Percentiles rank a stretch among this genome's conserved stretches.
These are phyloP conservation scores for Nycticorax nycticorax DNA, from an alignment of 2,113 vertebrate genomes.

Conservation along the genomic window DNA sequence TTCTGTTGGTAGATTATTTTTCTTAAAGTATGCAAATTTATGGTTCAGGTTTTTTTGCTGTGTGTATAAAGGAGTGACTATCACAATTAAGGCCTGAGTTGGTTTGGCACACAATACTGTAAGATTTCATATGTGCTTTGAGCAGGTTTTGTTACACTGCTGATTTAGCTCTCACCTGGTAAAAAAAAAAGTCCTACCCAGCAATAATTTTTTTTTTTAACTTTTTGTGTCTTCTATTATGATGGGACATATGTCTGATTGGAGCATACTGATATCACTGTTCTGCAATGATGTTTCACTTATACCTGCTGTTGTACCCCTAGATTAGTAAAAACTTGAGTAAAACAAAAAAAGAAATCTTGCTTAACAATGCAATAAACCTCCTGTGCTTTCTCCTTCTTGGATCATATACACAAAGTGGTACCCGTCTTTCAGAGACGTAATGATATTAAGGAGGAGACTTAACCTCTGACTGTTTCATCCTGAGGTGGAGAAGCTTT, in stretches of 20 bases:
- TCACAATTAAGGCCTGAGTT: not conserved
- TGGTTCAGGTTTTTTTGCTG: not conserved
- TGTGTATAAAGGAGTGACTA: not conserved
- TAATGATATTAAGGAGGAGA: not conserved
- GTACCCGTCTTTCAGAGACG: not conserved
- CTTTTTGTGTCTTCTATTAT: not conserved
- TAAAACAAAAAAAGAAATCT: not conserved
- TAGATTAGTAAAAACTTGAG: not conserved
- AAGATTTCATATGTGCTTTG: not conserved
- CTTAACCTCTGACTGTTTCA: not conserved
- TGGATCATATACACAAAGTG: not conserved
- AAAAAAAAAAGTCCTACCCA: not conserved
- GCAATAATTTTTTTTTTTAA: not conserved
- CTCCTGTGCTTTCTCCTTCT: not conserved
- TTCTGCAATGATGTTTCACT: not conserved
- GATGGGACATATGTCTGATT: not conserved
- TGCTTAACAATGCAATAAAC: not conserved
- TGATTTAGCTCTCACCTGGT: not conserved
- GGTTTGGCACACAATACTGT: not conserved
- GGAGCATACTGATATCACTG: not conserved
- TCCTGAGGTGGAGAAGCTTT: not conserved
- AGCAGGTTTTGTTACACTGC: not conserved
- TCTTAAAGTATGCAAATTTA: not conserved
- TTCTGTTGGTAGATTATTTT: not conserved
- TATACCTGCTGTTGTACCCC: not conserved